Percentiles rank a stretch among this genome's conserved stretches.
Conservation (phyloP, 2,113 vertebrate species). For the Miniopterus natalensis region DNA sequence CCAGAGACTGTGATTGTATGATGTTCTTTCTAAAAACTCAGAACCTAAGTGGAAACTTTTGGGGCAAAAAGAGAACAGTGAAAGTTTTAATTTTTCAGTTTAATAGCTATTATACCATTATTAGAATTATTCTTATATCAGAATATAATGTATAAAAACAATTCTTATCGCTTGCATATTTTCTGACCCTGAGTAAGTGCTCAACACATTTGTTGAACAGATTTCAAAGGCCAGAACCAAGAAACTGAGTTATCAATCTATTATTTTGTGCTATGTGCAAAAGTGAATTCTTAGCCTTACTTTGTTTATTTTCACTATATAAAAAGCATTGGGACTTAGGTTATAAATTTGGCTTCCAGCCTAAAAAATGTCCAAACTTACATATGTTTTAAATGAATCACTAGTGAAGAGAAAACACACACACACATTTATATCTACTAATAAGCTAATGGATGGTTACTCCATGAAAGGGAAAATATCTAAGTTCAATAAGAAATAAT, state of each 20-base stretch:
- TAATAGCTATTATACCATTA: not conserved
- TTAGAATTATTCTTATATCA: not conserved
- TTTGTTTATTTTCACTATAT: constrained; percentile 17
- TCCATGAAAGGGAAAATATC: not conserved
- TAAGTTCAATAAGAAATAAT: constrained; percentile 20
- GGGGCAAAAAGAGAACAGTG: not conserved
- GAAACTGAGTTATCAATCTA: not conserved
- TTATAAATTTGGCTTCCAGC: constrained; percentile 5
- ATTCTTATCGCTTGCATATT: not conserved
- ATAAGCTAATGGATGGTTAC: not conserved
- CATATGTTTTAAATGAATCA: not conserved
- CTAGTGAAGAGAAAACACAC: not conserved
- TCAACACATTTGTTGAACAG: not conserved
- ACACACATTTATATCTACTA: not conserved
- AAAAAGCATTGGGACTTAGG: not conserved
- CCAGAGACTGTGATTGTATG: not conserved
- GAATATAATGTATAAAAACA: not conserved
- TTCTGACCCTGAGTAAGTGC: not conserved
- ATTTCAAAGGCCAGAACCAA: not conserved
- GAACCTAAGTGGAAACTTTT: not conserved
- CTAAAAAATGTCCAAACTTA: constrained; percentile 15
- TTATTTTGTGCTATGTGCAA: not conserved
- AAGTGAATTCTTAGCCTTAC: not conserved
- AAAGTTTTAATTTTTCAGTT: not conserved
- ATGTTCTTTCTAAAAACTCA: not conserved